Conservation (phyloP, 1,140 invertebrate genomes). For the Zaprionus vittiger region DNA sequence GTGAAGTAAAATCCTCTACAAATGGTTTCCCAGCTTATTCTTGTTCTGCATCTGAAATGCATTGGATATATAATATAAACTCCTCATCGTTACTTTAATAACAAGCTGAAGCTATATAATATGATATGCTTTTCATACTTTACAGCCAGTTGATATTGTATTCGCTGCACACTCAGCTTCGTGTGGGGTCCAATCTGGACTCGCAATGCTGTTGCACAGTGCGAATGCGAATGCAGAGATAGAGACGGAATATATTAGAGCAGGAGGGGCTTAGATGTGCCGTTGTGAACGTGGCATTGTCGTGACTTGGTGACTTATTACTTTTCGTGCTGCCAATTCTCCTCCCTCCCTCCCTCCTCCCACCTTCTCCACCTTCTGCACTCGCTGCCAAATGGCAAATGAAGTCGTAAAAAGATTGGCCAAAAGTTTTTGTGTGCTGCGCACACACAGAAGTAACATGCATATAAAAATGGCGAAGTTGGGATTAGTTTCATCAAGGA, state of each 20-base stretch:
- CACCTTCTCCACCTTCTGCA: conserved; percentile 1
- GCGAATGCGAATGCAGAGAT: conserved; percentile 27
- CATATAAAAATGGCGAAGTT: conserved; percentile 81
- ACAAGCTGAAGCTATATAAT: not conserved
- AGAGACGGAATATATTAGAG: conserved; percentile 10
- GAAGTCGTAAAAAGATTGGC: conserved; percentile 82
- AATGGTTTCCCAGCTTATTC: too few species aligned
- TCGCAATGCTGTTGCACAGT: conserved; percentile 21
- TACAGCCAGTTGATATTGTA: not conserved
- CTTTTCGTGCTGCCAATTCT: conserved; percentile 61
- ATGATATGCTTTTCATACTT: not conserved
- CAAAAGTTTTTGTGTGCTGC: conserved; percentile 79
- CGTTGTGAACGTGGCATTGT: conserved; percentile 51
- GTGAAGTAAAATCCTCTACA: too few species aligned
- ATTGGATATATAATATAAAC: not conserved
- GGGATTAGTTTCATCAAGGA: conserved; percentile 83
- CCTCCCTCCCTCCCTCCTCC: not conserved
- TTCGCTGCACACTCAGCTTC: not conserved
- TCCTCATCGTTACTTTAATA: not conserved
- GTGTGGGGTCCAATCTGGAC: not conserved
- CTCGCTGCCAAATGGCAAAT: conserved; percentile 65
- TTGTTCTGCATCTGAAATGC: not conserved
- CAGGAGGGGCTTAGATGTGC: conserved; percentile 31
- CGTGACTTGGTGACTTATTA: conserved; percentile 80
- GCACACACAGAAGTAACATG: conserved; percentile 65